These are phyloP conservation scores for Mionectes olivaceus DNA, from an alignment of 2,797 vertebrate species.

Conservation along the genomic window DNA sequence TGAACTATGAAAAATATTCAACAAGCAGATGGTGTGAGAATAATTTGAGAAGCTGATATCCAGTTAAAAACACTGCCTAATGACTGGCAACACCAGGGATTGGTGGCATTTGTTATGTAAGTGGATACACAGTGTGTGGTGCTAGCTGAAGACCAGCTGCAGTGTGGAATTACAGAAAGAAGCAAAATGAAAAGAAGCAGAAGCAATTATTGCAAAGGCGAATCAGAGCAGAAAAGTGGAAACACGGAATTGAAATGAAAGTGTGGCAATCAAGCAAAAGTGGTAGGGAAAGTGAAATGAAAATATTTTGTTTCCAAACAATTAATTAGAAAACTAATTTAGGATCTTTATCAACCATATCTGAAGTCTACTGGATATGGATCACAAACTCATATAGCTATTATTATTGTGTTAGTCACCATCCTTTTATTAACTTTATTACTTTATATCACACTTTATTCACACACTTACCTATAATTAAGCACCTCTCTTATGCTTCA, in stretches of 20 bases:
- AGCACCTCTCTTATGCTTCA: constrained; percentile 11
- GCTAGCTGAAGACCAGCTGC: constrained; percentile 26
- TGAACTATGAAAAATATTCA: constrained; percentile 62
- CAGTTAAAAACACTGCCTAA: constrained; percentile 57
- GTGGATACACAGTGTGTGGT: not conserved
- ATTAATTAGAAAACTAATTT: constrained; percentile 67
- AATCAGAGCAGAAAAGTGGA: constrained; percentile 59
- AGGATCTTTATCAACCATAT: constrained; percentile 57
- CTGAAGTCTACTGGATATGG: constrained; percentile 47
- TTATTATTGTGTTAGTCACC: constrained; percentile 39
- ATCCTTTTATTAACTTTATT: constrained; percentile 55
- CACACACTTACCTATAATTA: constrained; percentile 47
- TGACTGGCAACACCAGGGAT: not conserved
- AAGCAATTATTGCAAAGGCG: constrained; percentile 14
- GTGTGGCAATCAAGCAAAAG: constrained; percentile 42
- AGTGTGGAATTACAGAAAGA: not conserved
- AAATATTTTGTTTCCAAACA: constrained; percentile 75
- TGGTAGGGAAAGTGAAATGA: constrained; percentile 33
- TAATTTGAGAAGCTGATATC: constrained; percentile 60
- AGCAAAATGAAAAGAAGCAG: constrained; percentile 35
- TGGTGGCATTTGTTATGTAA: not conserved
- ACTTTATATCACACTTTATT: constrained; percentile 38
- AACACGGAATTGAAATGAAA: constrained; percentile 39
- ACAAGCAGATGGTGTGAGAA: constrained; percentile 66
- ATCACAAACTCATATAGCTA: constrained; percentile 43